These are phyloP conservation scores for Tanaodytes sp. DNA, from an alignment of 2,888 invertebrate genomes.

Conservation along the genomic window DNA sequence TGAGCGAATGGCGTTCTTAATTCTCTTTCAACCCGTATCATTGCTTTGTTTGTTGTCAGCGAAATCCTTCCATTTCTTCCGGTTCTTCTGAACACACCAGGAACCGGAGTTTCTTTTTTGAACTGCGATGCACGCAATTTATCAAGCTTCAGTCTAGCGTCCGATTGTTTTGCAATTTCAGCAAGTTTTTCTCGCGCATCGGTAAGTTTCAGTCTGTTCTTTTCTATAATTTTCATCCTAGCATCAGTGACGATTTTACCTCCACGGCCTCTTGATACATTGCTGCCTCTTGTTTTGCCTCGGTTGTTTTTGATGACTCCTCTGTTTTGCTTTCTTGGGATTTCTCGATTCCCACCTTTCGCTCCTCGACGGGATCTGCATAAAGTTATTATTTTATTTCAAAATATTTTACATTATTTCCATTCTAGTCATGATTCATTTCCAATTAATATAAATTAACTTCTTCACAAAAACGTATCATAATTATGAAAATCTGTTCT, in stretches of 20 bases:
- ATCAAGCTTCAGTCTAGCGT: slow-evolving; percentile 82
- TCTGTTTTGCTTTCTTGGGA: slow-evolving; percentile 21
- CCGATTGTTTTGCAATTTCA: slow-evolving; percentile 82
- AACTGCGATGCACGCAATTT: slow-evolving; percentile 75
- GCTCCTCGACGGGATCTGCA: background rate
- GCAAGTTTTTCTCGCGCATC: slow-evolving; percentile 88
- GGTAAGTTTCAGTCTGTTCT: slow-evolving; percentile 82
- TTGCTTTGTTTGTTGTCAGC: slow-evolving; percentile 69
- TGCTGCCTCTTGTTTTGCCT: slow-evolving; percentile 33
- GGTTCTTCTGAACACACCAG: slow-evolving; percentile 74
- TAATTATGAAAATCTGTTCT: no score
- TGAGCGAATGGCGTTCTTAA: slow-evolving; percentile 56
- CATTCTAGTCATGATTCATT: no score
- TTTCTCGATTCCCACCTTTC: slow-evolving; percentile 54
- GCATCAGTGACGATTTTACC: slow-evolving; percentile 77
- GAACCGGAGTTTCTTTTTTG: slow-evolving; percentile 70
- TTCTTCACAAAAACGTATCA: no score
- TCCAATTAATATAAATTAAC: no score
- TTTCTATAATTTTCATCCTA: slow-evolving; percentile 84
- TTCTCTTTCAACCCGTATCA: slow-evolving; percentile 32
- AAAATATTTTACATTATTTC: no score
- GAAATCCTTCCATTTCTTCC: slow-evolving; percentile 76
- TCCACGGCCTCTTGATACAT: slow-evolving; percentile 36
- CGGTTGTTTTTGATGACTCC: slow-evolving; percentile 45
- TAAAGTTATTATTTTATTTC: no score